Evolutionary conservation across 2,888 invertebrate genomes (phyloP).

Genomic region (Merodon equestris): DNA sequence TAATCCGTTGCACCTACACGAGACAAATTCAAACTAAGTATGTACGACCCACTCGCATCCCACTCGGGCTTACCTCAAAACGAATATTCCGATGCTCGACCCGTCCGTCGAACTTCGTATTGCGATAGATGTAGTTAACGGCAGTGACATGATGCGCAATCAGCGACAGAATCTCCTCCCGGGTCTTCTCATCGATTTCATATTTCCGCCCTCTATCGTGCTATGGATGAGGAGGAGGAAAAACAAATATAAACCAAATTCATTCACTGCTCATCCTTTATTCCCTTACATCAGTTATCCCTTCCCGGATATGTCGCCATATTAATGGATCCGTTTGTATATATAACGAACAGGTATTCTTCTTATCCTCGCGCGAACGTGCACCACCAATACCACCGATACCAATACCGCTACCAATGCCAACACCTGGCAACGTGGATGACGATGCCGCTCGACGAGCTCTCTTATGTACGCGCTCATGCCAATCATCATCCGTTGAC

Average conservation of each 20-base stretch:
- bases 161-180: constrained; percentile 97
- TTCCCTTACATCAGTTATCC: constrained; percentile 86
- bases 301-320: constrained; percentile 95
- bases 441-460: constrained; percentile 80
- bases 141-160: constrained; percentile 99
- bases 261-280: constrained; percentile 14
- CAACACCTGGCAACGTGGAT: constrained; percentile 71
- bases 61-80: constrained; percentile 87
- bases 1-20: constrained; percentile 78
- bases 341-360: constrained; percentile 95
- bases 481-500: constrained; percentile 79
- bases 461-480: constrained; percentile 79
- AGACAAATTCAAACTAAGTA: not conserved
- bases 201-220: constrained; percentile 85
- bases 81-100: constrained; percentile 94
- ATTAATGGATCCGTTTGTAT: constrained; percentile 99
- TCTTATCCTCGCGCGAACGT: constrained; percentile 84
- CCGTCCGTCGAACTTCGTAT: constrained; percentile 95
- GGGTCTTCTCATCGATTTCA: constrained; percentile 91
- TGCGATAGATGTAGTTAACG: constrained; percentile 97
- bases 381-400: constrained; percentile 44
- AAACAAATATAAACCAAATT: constrained; percentile 47
- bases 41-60: not conserved
- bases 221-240: constrained; percentile 77
- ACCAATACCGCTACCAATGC: no score